These are phyloP conservation scores for Epinephelus moara DNA, from an alignment of 2,113 vertebrate species.

Conservation along the genomic window DNA sequence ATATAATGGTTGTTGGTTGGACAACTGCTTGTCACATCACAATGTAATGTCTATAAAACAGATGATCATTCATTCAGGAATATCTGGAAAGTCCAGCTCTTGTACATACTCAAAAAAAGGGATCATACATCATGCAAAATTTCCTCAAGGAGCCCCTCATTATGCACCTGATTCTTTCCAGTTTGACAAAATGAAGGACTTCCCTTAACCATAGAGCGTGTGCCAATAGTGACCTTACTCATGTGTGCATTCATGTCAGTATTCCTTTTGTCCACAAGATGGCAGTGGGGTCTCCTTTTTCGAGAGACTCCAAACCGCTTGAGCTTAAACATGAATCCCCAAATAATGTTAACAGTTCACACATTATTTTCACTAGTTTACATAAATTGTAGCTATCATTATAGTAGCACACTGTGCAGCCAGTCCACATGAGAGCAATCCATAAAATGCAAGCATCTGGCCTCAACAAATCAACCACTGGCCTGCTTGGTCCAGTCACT, in stretches of 20 bases:
- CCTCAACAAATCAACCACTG: not conserved
- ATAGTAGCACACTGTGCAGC: not conserved
- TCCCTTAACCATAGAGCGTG: too few species aligned
- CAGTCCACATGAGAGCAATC: not conserved
- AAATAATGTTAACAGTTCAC: not conserved
- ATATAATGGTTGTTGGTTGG: too few species aligned
- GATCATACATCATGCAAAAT: too few species aligned
- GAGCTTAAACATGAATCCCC: not conserved
- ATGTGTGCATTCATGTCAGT: not conserved
- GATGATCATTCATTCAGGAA: too few species aligned
- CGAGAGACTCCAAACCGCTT: not conserved
- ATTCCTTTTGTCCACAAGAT: slow-evolving; percentile 45
- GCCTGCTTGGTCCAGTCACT: not conserved
- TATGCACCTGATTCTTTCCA: too few species aligned
- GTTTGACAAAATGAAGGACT: too few species aligned
- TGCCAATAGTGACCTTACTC: too few species aligned
- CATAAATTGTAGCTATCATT: not conserved
- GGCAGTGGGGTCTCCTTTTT: slow-evolving; percentile 20
- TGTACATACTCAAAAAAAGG: too few species aligned
- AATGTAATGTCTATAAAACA: too few species aligned
- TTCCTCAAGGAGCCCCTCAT: too few species aligned
- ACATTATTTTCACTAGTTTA: not conserved
- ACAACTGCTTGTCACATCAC: too few species aligned
- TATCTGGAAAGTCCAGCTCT: too few species aligned
- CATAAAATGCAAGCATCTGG: not conserved